Evolutionary conservation across 2,113 vertebrate species (phyloP).

Genomic region (Tupaia chinensis): DNA sequence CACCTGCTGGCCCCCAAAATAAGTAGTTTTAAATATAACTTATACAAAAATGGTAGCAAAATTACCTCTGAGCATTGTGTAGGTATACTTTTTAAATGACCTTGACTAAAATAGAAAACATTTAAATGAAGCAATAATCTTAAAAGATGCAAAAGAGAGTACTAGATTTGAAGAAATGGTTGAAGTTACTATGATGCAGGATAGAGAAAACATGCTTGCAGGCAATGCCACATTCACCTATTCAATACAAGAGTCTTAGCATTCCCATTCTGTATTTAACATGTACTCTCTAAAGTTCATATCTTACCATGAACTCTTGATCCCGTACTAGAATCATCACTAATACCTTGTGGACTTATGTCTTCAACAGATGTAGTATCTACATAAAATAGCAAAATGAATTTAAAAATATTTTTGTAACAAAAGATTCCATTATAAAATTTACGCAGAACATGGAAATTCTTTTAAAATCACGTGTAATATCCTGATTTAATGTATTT

Average conservation of each 20-base stretch:
- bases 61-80: constrained; percentile 75
- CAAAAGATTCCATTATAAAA: neutral
- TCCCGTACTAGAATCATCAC: constrained; percentile 92
- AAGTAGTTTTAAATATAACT: constrained; percentile 54
- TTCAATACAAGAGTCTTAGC: constrained; percentile 65
- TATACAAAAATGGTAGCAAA: constrained; percentile 51
- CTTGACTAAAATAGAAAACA: constrained; percentile 68
- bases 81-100: constrained; percentile 82
- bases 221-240: constrained; percentile 73
- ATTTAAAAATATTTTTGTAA: constrained; percentile 79
- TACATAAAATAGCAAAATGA: constrained; percentile 86
- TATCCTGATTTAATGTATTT: constrained; percentile 71
- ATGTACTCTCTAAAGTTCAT: constrained; percentile 59
- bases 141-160: constrained; percentile 52
- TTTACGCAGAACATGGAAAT: constrained; percentile 40
- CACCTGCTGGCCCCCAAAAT: no score
- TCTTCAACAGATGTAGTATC: constrained; percentile 96
- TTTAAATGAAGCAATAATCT: constrained; percentile 63
- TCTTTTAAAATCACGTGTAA: constrained; percentile 55
- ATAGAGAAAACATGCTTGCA: constrained; percentile 83
- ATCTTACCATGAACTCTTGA: constrained; percentile 94
- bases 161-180: constrained; percentile 75
- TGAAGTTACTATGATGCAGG: constrained; percentile 55
- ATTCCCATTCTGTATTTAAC: constrained; percentile 74
- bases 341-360: constrained; percentile 90